Evolutionary conservation across 2,888 invertebrate species (phyloP).

Genomic region (Hesperia comma): DNA sequence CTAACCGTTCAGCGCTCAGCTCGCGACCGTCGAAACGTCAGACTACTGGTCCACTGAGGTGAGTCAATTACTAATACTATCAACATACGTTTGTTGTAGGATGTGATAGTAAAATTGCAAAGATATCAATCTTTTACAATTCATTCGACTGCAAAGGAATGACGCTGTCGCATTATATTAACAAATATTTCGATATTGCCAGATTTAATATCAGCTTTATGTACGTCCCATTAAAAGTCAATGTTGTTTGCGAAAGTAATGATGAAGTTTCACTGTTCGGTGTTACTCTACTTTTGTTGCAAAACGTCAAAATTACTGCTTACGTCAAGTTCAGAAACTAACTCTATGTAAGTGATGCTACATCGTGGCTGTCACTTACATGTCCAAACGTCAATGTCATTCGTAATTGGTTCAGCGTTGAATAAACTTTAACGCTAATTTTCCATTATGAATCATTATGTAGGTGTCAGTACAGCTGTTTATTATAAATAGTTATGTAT

Average conservation of each 20-base stretch:
- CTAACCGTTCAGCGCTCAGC: slow-evolving; percentile 39
- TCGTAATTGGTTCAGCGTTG: neutral
- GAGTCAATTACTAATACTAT: slow-evolving; percentile 33
- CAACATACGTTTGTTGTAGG: neutral
- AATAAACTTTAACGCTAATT: neutral
- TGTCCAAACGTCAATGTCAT: slow-evolving; percentile 5
- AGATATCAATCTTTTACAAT: slow-evolving; percentile 24
- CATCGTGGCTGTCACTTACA: neutral
- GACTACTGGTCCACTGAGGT: slow-evolving; percentile 37
- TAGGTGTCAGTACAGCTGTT: neutral
- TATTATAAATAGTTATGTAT: neutral
- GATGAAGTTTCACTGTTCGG: slow-evolving; percentile 21
- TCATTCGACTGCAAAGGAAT: slow-evolving; percentile 25
- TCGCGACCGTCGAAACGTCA: slow-evolving; percentile 28
- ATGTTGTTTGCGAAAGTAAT: slow-evolving; percentile 1
- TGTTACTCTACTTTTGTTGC: slow-evolving; percentile 19
- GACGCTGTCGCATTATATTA: slow-evolving; percentile 35
- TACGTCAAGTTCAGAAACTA: slow-evolving; percentile 23
- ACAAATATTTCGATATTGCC: slow-evolving; percentile 35
- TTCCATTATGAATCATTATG: neutral
- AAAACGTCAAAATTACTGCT: slow-evolving; percentile 15
- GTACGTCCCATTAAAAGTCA: slow-evolving; percentile 4
- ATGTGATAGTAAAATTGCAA: neutral
- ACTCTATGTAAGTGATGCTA: neutral
- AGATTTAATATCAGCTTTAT: slow-evolving; percentile 22